Conservation (phyloP, 2,113 vertebrate genomes). For the Dicerorhinus sumatrensis region DNA sequence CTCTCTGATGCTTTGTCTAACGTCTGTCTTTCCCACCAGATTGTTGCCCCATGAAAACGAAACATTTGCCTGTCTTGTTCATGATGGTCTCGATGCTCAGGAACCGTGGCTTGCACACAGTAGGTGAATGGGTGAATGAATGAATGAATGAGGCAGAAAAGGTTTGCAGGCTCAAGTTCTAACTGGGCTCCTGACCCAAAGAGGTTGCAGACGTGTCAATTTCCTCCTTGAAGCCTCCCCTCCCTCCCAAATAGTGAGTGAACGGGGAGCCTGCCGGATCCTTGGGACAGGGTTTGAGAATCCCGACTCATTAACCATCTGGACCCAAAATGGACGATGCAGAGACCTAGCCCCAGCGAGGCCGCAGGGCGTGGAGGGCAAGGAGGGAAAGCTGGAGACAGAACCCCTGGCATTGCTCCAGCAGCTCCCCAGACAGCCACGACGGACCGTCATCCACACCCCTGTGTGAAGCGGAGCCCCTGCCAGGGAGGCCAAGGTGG, state of each 20-base stretch:
- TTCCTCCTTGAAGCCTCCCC: neutral
- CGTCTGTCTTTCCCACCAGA: neutral
- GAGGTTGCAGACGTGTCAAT: rapidly evolving
- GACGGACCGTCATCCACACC: neutral
- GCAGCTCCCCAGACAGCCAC: neutral
- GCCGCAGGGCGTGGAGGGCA: rapidly evolving
- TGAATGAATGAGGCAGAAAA: neutral
- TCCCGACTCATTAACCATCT: neutral
- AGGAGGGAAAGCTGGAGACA: neutral
- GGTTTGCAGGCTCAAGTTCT: neutral
- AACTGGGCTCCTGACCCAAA: rapidly evolving
- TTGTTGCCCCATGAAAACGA: neutral
- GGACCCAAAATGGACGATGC: neutral
- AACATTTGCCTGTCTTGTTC: neutral
- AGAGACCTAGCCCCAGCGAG: neutral
- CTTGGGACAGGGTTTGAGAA: neutral
- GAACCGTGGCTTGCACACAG: neutral
- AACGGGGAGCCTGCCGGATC: neutral
- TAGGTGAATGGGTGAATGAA: no score
- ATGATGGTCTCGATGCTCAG: neutral
- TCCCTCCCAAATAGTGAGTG: neutral
- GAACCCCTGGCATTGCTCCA: rapidly evolving
- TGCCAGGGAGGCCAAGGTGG: rapidly evolving
- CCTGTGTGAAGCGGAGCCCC: neutral
- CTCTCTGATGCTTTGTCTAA: neutral